Conservation (phyloP, 2,888 invertebrate species). For the Pristionchus maxplancki region DNA sequence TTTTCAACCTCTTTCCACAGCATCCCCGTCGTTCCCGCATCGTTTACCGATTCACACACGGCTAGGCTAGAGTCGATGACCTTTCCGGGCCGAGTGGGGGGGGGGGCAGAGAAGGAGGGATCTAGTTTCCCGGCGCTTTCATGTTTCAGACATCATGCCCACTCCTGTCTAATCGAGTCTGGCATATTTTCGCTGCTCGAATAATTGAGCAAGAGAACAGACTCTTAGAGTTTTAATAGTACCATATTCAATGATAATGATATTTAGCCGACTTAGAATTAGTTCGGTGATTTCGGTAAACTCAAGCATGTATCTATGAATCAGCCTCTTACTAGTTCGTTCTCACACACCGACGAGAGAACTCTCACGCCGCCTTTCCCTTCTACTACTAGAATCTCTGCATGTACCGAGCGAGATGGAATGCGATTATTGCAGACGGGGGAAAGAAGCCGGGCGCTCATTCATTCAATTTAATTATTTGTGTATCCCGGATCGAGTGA, state of each 20-base stretch:
- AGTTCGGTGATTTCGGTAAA: too few relatives aligned
- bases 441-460: too few relatives aligned
- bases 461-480: too few relatives aligned
- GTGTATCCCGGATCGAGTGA: too few relatives aligned
- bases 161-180: neutral
- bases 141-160: neutral
- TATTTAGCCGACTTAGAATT: too few relatives aligned
- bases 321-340: too few relatives aligned
- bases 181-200: too few relatives aligned
- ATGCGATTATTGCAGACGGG: neutral
- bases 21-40: neutral
- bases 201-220: too few relatives aligned
- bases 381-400: neutral
- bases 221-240: too few relatives aligned
- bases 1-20: slow-evolving; percentile 1
- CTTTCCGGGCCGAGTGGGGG: neutral
- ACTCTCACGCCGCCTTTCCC: neutral
- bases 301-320: too few relatives aligned
- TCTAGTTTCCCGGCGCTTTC: neutral
- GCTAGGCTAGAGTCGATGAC: neutral
- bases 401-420: neutral
- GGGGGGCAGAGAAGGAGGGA: neutral
- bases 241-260: too few relatives aligned
- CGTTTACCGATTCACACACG: neutral
- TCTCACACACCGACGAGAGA: too few relatives aligned